A percentile compares a stretch with the other conserved stretches of the same genome.
These are phyloP conservation scores for Pristis pectinata DNA, from an alignment of 2,797 vertebrate species.

Conservation along the genomic window DNA sequence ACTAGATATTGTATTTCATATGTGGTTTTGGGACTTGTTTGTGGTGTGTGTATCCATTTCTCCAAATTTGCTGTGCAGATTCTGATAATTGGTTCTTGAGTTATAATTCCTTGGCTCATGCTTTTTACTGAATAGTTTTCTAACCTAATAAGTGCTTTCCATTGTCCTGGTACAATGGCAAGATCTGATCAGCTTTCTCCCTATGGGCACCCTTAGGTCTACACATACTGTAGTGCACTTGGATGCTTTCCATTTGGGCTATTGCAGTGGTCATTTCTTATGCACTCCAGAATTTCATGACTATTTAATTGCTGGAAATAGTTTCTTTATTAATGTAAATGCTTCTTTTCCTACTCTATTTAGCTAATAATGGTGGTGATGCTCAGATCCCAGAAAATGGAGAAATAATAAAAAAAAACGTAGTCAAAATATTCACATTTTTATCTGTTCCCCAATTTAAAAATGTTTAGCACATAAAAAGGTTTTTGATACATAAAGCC, in stretches of 20 bases:
- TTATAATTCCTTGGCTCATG: not conserved
- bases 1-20: not conserved
- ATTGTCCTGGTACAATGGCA: not conserved
- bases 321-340: not conserved
- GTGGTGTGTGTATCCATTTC: not conserved
- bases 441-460: too few species aligned
- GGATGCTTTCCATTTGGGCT: not conserved
- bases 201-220: too few species aligned
- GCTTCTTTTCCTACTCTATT: not conserved
- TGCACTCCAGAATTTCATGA: not conserved
- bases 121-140: not conserved
- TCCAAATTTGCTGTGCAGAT: not conserved
- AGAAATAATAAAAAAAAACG: too few species aligned
- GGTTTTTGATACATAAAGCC: not conserved
- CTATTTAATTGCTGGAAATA: not conserved
- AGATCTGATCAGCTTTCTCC: not conserved
- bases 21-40: conserved; percentile 11
- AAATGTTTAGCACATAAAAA: not conserved
- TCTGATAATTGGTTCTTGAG: not conserved
- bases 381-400: too few species aligned
- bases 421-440: not conserved
- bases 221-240: not conserved
- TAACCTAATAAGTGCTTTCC: not conserved
- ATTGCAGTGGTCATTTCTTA: not conserved
- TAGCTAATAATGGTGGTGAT: too few species aligned